phyloP scores from a whole-genome alignment of 2,888 invertebrate species.

The Bombyx huttoni region DNA sequence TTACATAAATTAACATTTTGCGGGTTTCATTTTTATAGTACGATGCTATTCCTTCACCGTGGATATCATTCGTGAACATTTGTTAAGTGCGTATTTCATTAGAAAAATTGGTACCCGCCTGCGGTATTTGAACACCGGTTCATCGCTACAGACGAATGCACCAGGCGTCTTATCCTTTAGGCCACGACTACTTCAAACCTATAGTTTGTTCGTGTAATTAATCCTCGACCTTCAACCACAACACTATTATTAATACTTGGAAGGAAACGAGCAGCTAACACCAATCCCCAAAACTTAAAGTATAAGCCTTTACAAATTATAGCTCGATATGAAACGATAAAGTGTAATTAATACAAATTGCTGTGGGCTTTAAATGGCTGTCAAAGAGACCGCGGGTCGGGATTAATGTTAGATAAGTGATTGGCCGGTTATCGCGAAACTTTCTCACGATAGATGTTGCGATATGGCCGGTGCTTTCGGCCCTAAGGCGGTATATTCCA shows the following conservation, averaged over 20 bases:
- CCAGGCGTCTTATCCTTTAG: too few species aligned
- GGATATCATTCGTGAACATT: too few species aligned
- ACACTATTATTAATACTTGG: slow-evolving; percentile 10
- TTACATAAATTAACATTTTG: too few species aligned
- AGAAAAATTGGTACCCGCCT: too few species aligned
- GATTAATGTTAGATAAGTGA: slow-evolving; percentile 47
- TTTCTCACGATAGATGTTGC: slow-evolving; percentile 49
- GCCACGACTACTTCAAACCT: too few species aligned
- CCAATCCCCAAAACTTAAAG: neutral
- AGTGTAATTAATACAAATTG: slow-evolving; percentile 56
- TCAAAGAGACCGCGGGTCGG: slow-evolving; percentile 51
- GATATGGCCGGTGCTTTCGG: slow-evolving; percentile 16
- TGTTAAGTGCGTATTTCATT: too few species aligned
- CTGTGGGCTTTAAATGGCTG: slow-evolving; percentile 36
- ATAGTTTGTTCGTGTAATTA: too few species aligned
- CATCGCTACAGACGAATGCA: too few species aligned
- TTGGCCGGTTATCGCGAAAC: slow-evolving; percentile 48
- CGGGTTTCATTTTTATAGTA: too few species aligned
- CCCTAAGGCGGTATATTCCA: slow-evolving; percentile 7
- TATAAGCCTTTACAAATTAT: neutral
- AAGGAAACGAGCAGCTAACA: slow-evolving; percentile 21
- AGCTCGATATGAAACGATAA: slow-evolving; percentile 14
- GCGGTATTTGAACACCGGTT: too few species aligned
- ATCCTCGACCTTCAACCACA: too few species aligned
- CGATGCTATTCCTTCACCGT: too few species aligned